A percentile compares a stretch with the other conserved stretches of the same genome.
Conservation (phyloP, 2,888 invertebrate species). For the Drosophila ezoana region DNA sequence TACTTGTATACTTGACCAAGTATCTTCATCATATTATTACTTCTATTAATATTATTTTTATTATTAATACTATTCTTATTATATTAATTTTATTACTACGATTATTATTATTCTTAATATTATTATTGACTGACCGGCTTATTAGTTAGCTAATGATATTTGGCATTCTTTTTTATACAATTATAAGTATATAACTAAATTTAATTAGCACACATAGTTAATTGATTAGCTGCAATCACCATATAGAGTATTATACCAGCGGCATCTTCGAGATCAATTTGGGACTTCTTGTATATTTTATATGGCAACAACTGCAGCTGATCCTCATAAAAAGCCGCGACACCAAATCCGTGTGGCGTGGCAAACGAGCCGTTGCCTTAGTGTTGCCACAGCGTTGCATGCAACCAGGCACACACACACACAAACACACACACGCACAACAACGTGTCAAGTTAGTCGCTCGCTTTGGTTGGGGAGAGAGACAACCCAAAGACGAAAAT, state of each 20-base stretch:
- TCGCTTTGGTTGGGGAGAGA: constrained; percentile 55
- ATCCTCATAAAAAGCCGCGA: constrained; percentile 80
- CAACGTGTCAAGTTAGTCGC: constrained; percentile 66
- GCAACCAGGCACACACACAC: constrained; percentile 49
- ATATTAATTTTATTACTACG: too few species aligned
- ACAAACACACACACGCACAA: constrained; percentile 28
- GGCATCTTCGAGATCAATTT: constrained; percentile 40
- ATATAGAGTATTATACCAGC: constrained; percentile 39
- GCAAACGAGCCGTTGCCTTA: constrained; percentile 73
- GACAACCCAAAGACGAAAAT: constrained; percentile 77
- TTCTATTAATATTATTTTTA: too few species aligned
- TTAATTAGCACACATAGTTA: too few species aligned
- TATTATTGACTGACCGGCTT: too few species aligned
- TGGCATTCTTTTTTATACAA: too few species aligned
- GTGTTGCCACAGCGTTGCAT: constrained; percentile 53
- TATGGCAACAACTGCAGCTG: constrained; percentile 77
- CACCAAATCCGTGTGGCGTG: constrained; percentile 76
- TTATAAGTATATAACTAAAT: too few species aligned
- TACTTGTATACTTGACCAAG: too few species aligned
- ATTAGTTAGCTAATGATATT: too few species aligned
- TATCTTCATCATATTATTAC: too few species aligned
- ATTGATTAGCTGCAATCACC: too few species aligned
- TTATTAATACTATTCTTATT: too few species aligned
- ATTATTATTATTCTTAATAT: too few species aligned
- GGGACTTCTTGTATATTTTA: constrained; percentile 61